Evolutionary conservation across 2,113 vertebrate genomes (phyloP).

Genomic region (Ptychochromis oligacanthus): DNA sequence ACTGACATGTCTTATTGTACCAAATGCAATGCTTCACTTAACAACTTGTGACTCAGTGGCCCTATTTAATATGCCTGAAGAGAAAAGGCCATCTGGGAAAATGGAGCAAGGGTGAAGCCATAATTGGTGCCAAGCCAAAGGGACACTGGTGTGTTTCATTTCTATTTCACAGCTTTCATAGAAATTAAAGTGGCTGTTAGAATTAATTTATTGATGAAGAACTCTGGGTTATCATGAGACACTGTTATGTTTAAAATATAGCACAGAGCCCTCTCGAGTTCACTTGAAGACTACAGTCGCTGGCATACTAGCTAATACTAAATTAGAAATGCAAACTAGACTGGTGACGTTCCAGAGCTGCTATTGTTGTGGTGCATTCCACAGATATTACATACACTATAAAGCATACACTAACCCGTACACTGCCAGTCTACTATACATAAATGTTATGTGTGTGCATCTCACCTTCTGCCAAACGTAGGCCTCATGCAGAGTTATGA

Average conservation of each 20-base stretch:
- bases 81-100: slow-evolving; percentile 26
- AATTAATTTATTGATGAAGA: slow-evolving; percentile 19
- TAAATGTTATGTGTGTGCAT: slow-evolving; percentile 3
- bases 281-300: slow-evolving; percentile 23
- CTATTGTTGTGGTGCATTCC: slow-evolving; percentile 4
- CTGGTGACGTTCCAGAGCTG: neutral
- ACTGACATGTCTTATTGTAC: slow-evolving; percentile 13
- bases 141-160: slow-evolving; percentile 21
- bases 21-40: slow-evolving; percentile 3
- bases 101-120: neutral
- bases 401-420: slow-evolving; percentile 12
- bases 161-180: slow-evolving; percentile 10
- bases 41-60: slow-evolving; percentile 21
- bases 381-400: neutral
- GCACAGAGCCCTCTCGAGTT: slow-evolving; percentile 15
- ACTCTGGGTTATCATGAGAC: neutral
- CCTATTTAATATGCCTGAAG: slow-evolving; percentile 14
- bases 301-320: slow-evolving; percentile 19
- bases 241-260: slow-evolving; percentile 40
- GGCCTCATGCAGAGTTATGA: slow-evolving; percentile 86
- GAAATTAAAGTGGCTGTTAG: neutral
- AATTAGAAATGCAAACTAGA: slow-evolving; percentile 55
- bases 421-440: neutral
- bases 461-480: slow-evolving; percentile 87
- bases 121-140: slow-evolving; percentile 1